Base-by-base conservation (phyloP, 2,797 vertebrate species). In the Coilia nasus region DNA sequence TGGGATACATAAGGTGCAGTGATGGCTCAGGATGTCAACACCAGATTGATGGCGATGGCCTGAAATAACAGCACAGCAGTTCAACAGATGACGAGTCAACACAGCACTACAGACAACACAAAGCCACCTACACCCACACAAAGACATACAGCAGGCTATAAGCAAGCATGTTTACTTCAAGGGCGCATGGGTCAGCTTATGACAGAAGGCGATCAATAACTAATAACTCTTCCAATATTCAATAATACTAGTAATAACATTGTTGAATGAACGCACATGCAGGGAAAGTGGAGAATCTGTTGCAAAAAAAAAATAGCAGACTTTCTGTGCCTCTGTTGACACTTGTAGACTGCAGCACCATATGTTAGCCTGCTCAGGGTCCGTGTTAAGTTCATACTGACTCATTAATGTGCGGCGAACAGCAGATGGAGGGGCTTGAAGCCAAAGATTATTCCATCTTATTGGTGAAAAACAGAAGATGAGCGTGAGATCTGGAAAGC, bases 331-430 rank as follows among this genome's bases (percentile, higher is more conserved):
- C 41, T 78, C 31, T 78, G 71, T 78, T 44, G 71, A 78, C 71
- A 78, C 71, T 78, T 78, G 71, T 44, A 78, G 71, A 41, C 17
- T 44, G 71, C 31, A 21, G 71, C 17, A 3, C 31, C 71, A 78
- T 78, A 78, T 56, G 59, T 60, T 41, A 28, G 25, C 50, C 80
- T 81, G 54, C 23, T 6, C 57, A 85, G 80, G 47, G 81, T 85
- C 57, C 56, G 81, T 71, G 67, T 71, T 25, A 85, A 82, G 46
- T 28, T 57, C 84, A 82, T 57, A 85, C 64, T 71, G 80, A 82
- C 84, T 85, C 80, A 85, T 85, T 85, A 85, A 85, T 85, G 64
- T 60, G 62, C 57, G 60, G 25, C 31, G 17, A 46, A 64, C 81
- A 46, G 81, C 84, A 85, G 84, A 85, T 85, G 84, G 59, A 67